A percentile compares a stretch with the other conserved stretches of the same genome.
Evolutionary conservation across 2,113 vertebrate species (phyloP).

Genomic region (Pelobates fuscus): DNA sequence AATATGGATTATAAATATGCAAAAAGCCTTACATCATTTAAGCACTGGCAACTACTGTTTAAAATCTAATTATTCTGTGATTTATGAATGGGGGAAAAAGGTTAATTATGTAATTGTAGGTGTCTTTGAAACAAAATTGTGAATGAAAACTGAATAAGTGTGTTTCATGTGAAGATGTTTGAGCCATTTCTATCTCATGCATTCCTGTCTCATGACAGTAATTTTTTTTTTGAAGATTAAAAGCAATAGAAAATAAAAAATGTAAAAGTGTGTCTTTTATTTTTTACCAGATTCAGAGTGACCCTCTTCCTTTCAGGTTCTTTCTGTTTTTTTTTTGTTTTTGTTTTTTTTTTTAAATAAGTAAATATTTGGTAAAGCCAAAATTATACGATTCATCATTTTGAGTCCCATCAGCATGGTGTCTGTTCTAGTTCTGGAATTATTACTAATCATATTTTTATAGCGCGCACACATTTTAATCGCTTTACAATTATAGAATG

Average conservation of each 20-base stretch:
- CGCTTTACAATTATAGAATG: too few relatives aligned
- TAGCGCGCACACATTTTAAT: too few relatives aligned
- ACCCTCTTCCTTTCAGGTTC: too few relatives aligned
- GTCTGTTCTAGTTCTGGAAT: too few relatives aligned
- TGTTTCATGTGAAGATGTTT: slow-evolving; percentile 92
- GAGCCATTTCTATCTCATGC: slow-evolving; percentile 95
- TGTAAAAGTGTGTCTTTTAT: slow-evolving; percentile 57
- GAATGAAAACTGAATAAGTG: slow-evolving; percentile 79
- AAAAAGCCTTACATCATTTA: slow-evolving; percentile 72
- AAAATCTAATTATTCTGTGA: slow-evolving; percentile 74
- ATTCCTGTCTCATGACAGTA: slow-evolving; percentile 96
- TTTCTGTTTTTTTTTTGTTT: too few relatives aligned
- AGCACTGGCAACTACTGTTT: slow-evolving; percentile 77
- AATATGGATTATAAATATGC: slow-evolving; percentile 69
- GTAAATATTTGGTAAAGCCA: too few relatives aligned
- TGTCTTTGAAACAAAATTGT: slow-evolving; percentile 73
- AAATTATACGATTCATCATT: too few relatives aligned
- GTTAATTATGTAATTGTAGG: slow-evolving; percentile 73
- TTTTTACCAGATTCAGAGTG: neutral
- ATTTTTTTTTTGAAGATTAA: slow-evolving; percentile 84
- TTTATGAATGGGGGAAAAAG: slow-evolving; percentile 70
- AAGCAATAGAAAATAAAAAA: slow-evolving; percentile 76
- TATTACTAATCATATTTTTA: too few relatives aligned
- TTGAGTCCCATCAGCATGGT: too few relatives aligned
- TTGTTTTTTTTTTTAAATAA: too few relatives aligned